These are phyloP conservation scores for Mycogona germanica DNA, from an alignment of 2,888 invertebrate species.

Conservation along the genomic window DNA sequence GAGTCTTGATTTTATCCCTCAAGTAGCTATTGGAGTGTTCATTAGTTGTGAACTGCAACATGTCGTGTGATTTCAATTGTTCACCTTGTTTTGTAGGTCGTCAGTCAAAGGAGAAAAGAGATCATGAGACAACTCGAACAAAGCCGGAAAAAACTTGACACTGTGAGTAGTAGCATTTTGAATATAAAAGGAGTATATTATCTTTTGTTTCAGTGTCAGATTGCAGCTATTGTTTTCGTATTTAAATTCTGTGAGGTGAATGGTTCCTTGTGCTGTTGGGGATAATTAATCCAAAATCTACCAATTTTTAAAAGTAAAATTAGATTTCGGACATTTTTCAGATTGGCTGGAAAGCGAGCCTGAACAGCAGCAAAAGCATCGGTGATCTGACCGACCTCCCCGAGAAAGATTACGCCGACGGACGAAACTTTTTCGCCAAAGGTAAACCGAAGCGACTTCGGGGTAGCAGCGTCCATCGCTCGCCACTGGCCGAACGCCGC, in stretches of 20 bases:
- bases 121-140: conserved; percentile 68
- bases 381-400: conserved; percentile 65
- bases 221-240: conserved; percentile 3
- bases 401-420: conserved; percentile 38
- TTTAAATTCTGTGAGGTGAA: background rate
- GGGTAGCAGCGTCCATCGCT: conserved; percentile 23
- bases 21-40: background rate
- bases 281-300: no score
- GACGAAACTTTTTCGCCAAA: conserved; percentile 24
- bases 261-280: no score
- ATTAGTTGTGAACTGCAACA: no score
- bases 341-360: conserved; percentile 63
- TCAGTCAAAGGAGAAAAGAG: conserved; percentile 49
- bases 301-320: no score
- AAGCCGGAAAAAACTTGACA: conserved; percentile 72
- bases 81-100: conserved; percentile 1
- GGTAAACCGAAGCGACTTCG: conserved; percentile 20
- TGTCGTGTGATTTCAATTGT: no score
- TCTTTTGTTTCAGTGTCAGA: no score
- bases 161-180: conserved; percentile 45
- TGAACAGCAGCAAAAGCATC: conserved; percentile 76
- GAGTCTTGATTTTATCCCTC: background rate
- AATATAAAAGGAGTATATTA: no score
- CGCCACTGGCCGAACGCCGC: conserved; percentile 17
- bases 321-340: conserved; percentile 28